These are phyloP conservation scores for Patiria pectinifera DNA, from an alignment of 53 echinoderm and acorn worm genomes.

Conservation along the genomic window DNA sequence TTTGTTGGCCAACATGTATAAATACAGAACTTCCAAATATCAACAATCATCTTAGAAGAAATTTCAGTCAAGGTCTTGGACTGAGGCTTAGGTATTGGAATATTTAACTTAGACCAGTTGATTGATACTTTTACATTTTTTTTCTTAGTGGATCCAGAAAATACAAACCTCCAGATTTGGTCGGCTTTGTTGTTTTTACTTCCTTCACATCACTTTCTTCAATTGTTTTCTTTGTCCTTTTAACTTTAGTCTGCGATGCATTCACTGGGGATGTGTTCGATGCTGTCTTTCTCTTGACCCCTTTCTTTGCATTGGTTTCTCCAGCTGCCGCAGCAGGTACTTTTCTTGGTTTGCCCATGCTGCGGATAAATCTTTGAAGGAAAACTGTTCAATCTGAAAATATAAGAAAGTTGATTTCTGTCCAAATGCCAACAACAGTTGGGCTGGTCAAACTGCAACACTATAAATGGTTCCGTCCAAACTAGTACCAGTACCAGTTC, in stretches of 20 bases:
- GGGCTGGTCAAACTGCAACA: too few relatives aligned
- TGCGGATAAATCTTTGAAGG: background rate
- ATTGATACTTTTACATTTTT: too few relatives aligned
- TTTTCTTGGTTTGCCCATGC: conserved; percentile 14
- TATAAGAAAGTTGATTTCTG: background rate
- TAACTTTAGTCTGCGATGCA: background rate
- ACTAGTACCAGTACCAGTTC: too few relatives aligned
- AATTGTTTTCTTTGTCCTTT: background rate
- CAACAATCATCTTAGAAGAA: too few relatives aligned
- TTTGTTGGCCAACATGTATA: too few relatives aligned
- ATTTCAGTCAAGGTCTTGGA: too few relatives aligned
- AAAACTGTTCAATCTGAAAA: background rate
- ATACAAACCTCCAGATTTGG: background rate
- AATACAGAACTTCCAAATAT: too few relatives aligned
- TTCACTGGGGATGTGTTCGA: conserved; percentile 4
- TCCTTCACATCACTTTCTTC: background rate
- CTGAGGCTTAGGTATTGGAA: too few relatives aligned
- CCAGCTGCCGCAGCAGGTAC: background rate
- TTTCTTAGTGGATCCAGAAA: background rate
- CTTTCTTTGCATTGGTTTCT: background rate
- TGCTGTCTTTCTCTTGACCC: conserved; percentile 26
- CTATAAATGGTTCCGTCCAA: too few relatives aligned
- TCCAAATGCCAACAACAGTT: too few relatives aligned
- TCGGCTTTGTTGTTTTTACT: background rate
- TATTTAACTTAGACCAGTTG: too few relatives aligned